Evolutionary conservation across 2,797 vertebrate genomes (phyloP), one percentile per base, ranked within the genome.

Genomic region (Rhadinocentrus ornatus): DNA sequence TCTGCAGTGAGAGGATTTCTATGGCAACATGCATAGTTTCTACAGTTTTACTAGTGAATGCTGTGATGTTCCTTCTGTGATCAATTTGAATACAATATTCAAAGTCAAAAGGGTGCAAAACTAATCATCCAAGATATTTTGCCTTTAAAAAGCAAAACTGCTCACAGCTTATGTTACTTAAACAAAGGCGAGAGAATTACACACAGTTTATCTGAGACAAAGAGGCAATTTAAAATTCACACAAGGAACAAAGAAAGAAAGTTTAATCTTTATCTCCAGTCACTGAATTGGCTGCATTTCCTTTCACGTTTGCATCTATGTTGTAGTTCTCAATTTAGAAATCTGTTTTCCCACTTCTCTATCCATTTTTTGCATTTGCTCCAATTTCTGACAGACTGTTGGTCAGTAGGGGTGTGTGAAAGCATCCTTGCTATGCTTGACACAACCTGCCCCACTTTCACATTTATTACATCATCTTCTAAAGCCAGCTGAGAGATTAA

Each of bases 371-470:
- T 63, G 10, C 46, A 26, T 56, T 71, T 66, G n/a, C 37, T 58
- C 24, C 79, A 9, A 66, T 77, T 67, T 59, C 58, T 69, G 70
- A 81, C 83, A 85, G 82, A 66, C 83, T 77, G 76, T 53, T 77
- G 83, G 84, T 86, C 79, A 84, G 84, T 62, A 66, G 81, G 82
- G 76, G 81, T 75, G 66, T 35, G 77, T 75, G 53, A 53, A 64
- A 69, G 75, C 62, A 71, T 76, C 50, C 41, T 75, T 34, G 34
- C 37, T 75, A 70, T 62, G 70, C 76, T 66, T 65, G 37, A 78
- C 66, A 75, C 80, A 85, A 74, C 72, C 66, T 75, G 76, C 48
- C 77, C 72, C 71, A 67, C 67, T 81, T 81, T 73, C 78, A 78
- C 69, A 81, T 80, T 71, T 71, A 76, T 65, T 78, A 62, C 77